Conservation (phyloP, 2,797 vertebrate genomes). For the Gymnopithys bicolor region DNA sequence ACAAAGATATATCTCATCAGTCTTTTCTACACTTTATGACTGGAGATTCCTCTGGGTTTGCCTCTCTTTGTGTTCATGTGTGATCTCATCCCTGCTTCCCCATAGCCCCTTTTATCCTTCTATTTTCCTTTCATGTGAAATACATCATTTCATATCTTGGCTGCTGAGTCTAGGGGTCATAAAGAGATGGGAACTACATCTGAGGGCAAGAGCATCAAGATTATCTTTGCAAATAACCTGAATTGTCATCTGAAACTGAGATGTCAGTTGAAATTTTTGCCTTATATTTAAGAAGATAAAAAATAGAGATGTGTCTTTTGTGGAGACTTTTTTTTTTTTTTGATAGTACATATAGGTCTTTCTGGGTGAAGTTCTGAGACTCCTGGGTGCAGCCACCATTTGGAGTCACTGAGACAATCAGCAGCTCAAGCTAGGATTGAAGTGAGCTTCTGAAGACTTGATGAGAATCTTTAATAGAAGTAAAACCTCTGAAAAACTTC, state of each 20-base stretch:
- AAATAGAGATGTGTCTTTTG: neutral
- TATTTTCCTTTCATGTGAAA: neutral
- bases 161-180: neutral
- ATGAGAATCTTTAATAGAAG: neutral
- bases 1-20: neutral
- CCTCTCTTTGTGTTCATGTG: neutral
- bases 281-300: neutral
- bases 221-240: neutral
- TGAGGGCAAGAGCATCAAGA: neutral
- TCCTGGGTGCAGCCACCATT: neutral
- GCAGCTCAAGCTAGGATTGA: neutral
- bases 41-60: neutral
- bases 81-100: neutral
- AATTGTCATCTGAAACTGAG: neutral
- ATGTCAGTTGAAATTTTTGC: neutral
- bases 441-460: neutral
- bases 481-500: neutral
- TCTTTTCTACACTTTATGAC: neutral
- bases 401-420: neutral
- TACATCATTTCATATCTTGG: neutral
- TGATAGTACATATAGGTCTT: neutral
- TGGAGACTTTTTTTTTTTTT: neutral
- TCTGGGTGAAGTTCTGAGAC: neutral
- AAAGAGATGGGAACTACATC: neutral
- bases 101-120: neutral